phyloP scores from a whole-genome alignment of 2,888 invertebrate species.

The Carabus problematicus region DNA sequence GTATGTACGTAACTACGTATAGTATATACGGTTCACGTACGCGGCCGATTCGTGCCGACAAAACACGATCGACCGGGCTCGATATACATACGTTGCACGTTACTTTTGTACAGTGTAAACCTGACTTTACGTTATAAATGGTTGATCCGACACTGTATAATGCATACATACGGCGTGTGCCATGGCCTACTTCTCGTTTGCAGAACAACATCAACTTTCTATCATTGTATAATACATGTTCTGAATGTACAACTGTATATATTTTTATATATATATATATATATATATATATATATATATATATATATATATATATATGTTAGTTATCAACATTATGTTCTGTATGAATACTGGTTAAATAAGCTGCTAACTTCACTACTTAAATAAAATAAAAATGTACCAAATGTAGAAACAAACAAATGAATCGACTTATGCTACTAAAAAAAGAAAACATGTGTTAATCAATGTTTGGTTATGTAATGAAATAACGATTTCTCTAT shows the following conservation, averaged over 20 bases:
- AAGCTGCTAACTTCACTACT: no score
- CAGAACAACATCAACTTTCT: constrained; percentile 26
- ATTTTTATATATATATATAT: neutral
- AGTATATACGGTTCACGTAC: neutral
- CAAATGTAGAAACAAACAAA: no score
- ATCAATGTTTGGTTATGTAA: no score
- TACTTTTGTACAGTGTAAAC: constrained; percentile 12
- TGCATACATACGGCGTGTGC: constrained; percentile 20
- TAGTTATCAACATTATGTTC: neutral
- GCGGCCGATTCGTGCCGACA: neutral
- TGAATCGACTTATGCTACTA: no score
- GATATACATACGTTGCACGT: no score
- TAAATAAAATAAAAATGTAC: no score
- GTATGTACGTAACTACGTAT: neutral
- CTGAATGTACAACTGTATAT: neutral
- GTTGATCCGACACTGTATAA: constrained; percentile 23
- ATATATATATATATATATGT: neutral
- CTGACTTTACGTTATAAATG: constrained; percentile 21
- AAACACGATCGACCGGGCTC: no score
- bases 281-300: neutral
- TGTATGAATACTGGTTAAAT: no score
- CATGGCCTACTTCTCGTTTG: constrained; percentile 35
- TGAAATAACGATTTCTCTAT: no score
- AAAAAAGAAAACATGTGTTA: no score
- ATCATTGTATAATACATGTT: constrained; percentile 13